Evolutionary conservation across 2,113 vertebrate species (phyloP).

Genomic region (Bubo bubo): DNA sequence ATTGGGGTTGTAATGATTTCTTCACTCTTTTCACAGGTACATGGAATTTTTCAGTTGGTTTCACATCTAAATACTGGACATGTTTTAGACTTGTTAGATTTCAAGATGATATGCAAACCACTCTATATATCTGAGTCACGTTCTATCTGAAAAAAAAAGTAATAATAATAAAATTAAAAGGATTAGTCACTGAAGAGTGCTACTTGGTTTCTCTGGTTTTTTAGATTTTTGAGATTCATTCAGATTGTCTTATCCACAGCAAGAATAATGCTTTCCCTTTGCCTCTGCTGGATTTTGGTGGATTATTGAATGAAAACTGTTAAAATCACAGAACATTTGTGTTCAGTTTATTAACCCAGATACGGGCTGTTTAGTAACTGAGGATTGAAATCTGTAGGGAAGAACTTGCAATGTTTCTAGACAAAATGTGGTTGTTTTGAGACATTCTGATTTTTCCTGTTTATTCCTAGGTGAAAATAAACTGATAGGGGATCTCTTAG

Average conservation of each 20-base stretch:
- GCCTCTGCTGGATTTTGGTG: neutral
- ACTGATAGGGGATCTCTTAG: slow-evolving; percentile 90
- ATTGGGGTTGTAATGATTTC: neutral
- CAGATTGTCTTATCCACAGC: neutral
- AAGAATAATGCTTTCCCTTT: neutral
- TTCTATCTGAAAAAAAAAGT: neutral
- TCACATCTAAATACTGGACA: neutral
- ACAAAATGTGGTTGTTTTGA: neutral
- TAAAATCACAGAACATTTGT: neutral
- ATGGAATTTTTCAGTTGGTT: neutral
- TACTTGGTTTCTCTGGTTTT: neutral
- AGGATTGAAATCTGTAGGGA: neutral
- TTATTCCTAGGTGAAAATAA: slow-evolving; percentile 87
- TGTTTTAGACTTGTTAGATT: neutral
- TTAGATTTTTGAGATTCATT: neutral
- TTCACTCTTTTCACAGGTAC: slow-evolving; percentile 45
- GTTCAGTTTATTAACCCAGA: neutral
- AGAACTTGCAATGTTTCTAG: neutral
- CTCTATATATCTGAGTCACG: neutral
- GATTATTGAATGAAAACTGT: neutral
- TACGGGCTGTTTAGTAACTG: neutral
- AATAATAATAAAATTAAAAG: neutral
- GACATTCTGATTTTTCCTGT: neutral
- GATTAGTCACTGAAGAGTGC: neutral
- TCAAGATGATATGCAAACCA: neutral